A percentile compares a stretch with the other conserved stretches of the same genome.
These are phyloP conservation scores for Tamias sibiricus DNA, from an alignment of 2,113 vertebrate genomes.

Conservation along the genomic window DNA sequence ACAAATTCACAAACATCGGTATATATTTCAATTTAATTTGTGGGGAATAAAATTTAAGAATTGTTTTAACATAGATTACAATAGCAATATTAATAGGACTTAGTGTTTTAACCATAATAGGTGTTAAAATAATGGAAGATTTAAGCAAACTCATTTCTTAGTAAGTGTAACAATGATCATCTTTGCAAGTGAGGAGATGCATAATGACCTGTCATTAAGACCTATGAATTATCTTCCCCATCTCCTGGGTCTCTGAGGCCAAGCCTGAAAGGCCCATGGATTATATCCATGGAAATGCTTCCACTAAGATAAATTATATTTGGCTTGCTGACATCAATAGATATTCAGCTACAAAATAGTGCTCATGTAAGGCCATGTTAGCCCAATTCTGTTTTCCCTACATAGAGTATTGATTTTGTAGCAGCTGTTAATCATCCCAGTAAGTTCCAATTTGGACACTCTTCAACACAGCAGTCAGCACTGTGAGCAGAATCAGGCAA, in stretches of 20 bases:
- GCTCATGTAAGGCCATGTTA: slow-evolving; percentile 68
- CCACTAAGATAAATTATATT: slow-evolving; percentile 58
- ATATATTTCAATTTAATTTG: slow-evolving; percentile 59
- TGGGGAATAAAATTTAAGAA: not conserved
- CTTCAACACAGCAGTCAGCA: slow-evolving; percentile 78
- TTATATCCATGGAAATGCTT: slow-evolving; percentile 60
- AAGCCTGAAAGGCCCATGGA: slow-evolving; percentile 26
- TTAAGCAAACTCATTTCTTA: slow-evolving; percentile 35
- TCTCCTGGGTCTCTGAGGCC: not conserved
- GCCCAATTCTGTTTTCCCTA: slow-evolving; percentile 75
- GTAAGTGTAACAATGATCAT: slow-evolving; percentile 22
- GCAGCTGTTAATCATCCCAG: slow-evolving; percentile 80
- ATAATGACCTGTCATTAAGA: slow-evolving; percentile 49
- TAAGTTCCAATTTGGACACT: slow-evolving; percentile 82
- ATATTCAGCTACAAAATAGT: slow-evolving; percentile 63
- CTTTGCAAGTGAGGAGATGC: slow-evolving; percentile 17
- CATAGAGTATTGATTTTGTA: slow-evolving; percentile 76
- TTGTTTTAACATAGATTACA: slow-evolving; percentile 38
- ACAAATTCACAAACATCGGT: slow-evolving; percentile 4
- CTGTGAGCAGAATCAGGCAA: slow-evolving; percentile 74
- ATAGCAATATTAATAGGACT: not conserved
- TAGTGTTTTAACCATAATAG: not conserved
- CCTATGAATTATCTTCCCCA: slow-evolving; percentile 33
- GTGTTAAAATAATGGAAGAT: slow-evolving; percentile 54
- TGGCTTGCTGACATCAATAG: slow-evolving; percentile 63